Evolutionary conservation across 2,888 invertebrate genomes (phyloP), one percentile per base, ranked within the genome.

Genomic region (Brenthis ino): DNA sequence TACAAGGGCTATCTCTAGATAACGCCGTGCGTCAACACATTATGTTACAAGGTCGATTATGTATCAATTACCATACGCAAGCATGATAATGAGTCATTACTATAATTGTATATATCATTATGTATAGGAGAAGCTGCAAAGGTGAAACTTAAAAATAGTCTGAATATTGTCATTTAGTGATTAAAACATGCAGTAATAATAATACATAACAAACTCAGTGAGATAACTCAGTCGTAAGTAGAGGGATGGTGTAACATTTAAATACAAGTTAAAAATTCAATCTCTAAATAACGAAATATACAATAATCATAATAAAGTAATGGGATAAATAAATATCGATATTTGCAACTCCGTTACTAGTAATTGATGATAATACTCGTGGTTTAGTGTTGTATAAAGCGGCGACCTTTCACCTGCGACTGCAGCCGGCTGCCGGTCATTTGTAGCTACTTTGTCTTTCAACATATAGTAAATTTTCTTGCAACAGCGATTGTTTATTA

Each of bases 1-100:
- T 28, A 28, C 28, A 67, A 57, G 72, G 67, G 70, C 69, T 70
- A 60, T 68, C 37, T 48, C 67, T 51, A 68, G 70, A 70, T 75
- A 71, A 64, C 47, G 64, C 13, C 5, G 16, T 60, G 53, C 66
- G 63, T 71, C 57, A 69, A 63, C 68, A 58, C 67, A 72, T 69
- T 68, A 67, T 61, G 65, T 53, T 57, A 65, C 74, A 74, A 75
- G 74, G 72, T 68, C 64, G 65, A 54, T 37, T 16, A 37, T 53
- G 58, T 60, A 48, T 61, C 51, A 50, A 53, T 24, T 54, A 69
- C 58, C 53, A 67, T 63, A 65, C n/a, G 24, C 53, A 51, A 50
- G 65, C 47, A 63, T 65, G 64, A 66, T 67, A 65, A 68, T 69
- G 68, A 72, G 11, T 67, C 58, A 69, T 65, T 68, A 66, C 28